These are phyloP conservation scores for rat (Rattus norvegicus) DNA, from an alignment of 2,113 vertebrate species.

Conservation along the genomic window GRCr8 NC_086039.1:61131501-61132000, in stretches of 20 bases:
- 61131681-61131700: background rate
- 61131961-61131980: conserved; percentile 24
- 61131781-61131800: conserved; percentile 47
- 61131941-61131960: background rate
- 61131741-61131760: background rate
- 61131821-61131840: background rate
- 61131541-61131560: background rate
- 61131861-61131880: background rate
- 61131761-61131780: background rate
- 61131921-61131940: background rate
- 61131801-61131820: background rate
- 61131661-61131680: conserved; percentile 4
- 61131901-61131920: conserved; percentile 26
- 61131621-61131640: conserved; percentile 35
- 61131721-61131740: background rate
- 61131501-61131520: conserved; percentile 33
- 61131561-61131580: conserved; percentile 28
- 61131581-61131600: conserved; percentile 21
- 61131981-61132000: background rate
- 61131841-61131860: background rate
- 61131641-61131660: background rate
- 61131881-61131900: background rate
- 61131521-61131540: background rate
- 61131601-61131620: background rate
- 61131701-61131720: background rate